phyloP scores from a whole-genome alignment of 2,888 invertebrate species.

The Lordiphosa andalusiaca region DNA sequence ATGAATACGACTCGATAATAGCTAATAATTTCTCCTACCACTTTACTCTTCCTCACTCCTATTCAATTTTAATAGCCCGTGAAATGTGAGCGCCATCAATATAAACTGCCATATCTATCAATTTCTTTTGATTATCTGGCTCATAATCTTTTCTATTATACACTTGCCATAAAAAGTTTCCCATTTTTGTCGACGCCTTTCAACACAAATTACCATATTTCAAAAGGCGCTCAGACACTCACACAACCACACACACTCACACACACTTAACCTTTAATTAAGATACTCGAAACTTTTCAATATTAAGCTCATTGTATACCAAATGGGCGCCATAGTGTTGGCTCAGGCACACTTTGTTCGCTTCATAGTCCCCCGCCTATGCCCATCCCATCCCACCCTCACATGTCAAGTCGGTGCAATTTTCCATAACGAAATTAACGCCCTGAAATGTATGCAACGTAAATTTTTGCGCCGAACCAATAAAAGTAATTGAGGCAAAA shows the following conservation, averaged over 20 bases:
- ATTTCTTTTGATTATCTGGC: no score
- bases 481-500: conserved; percentile 69
- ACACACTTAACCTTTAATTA: conserved; percentile 71
- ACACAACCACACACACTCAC: conserved; percentile 47
- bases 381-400: conserved; percentile 20
- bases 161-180: conserved; percentile 21
- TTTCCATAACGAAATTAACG: conserved; percentile 70
- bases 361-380: conserved; percentile 5
- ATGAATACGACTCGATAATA: no score
- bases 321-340: conserved; percentile 51
- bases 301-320: conserved; percentile 57
- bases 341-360: conserved; percentile 14
- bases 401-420: conserved; percentile 58
- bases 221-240: conserved; percentile 47
- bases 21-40: no score
- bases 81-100: no score
- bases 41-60: no score
- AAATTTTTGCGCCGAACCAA: conserved; percentile 65
- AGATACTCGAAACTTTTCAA: conserved; percentile 70
- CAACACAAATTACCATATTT: conserved; percentile 68
- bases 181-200: conserved; percentile 42
- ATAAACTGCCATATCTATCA: no score
- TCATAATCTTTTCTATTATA: conserved; percentile 28
- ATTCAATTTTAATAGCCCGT: no score
- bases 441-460: conserved; percentile 68